Evolutionary conservation across 2,888 invertebrate genomes (phyloP).

Genomic region (Micropterix aruncella): DNA sequence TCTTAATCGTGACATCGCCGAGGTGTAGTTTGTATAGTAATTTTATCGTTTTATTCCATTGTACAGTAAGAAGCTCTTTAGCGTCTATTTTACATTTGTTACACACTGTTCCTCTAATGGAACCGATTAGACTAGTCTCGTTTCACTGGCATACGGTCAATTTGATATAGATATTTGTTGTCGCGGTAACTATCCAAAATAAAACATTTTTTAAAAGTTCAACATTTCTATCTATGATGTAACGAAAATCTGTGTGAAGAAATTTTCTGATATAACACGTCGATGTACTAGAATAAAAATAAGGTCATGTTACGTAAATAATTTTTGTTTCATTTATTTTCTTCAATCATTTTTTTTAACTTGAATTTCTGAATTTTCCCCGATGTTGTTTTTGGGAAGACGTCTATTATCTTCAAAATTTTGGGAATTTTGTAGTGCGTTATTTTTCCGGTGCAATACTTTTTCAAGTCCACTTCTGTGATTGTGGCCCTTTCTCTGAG

Average conservation of each 20-base stretch:
- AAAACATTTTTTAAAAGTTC: too few species aligned
- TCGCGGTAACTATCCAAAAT: too few species aligned
- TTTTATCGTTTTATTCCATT: neutral
- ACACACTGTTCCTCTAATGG: too few species aligned
- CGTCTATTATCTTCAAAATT: constrained; percentile 42
- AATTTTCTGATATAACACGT: neutral
- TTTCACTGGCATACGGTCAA: too few species aligned
- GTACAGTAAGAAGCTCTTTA: neutral
- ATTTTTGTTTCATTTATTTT: neutral
- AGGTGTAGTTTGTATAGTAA: neutral
- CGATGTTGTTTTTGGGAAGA: constrained; percentile 54
- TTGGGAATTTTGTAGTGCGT: constrained; percentile 60
- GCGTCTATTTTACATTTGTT: constrained; percentile 2
- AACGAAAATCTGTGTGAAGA: neutral
- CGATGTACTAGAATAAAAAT: neutral
- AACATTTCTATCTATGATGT: neutral
- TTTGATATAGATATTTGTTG: too few species aligned
- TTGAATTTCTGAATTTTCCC: constrained; percentile 57
- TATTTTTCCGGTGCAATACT: constrained; percentile 47
- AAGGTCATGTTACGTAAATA: neutral
- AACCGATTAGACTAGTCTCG: too few species aligned
- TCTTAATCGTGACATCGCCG: too few species aligned
- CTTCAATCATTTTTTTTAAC: constrained; percentile 22
- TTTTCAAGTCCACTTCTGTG: constrained; percentile 36
- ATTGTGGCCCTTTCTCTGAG: constrained; percentile 28